Conservation (phyloP, 1,140 invertebrate genomes). For the Drosophila sp. region DNA sequence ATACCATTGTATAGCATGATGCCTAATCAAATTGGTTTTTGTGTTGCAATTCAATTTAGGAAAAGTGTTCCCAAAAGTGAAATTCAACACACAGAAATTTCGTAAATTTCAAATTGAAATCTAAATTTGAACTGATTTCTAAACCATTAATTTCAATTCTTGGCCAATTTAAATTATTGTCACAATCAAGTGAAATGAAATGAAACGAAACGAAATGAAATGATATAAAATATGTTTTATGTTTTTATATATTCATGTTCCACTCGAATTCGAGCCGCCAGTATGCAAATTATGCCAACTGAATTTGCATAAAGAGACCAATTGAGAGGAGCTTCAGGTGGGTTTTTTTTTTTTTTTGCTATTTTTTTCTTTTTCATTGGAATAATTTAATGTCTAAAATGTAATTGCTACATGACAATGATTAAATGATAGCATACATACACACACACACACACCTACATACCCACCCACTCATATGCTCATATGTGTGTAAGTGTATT, state of each 20-base stretch:
- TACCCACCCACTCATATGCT: conserved; percentile 13
- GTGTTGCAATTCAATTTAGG: not conserved
- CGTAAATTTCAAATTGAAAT: not conserved
- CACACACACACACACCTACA: conserved; percentile 6
- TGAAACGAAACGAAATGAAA: conserved; percentile 16
- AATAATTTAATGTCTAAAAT: conserved; percentile 67
- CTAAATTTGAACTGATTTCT: conserved; percentile 2
- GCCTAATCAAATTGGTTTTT: conserved; percentile 47
- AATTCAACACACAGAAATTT: not conserved
- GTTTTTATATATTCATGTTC: conserved; percentile 33
- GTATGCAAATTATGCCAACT: conserved; percentile 52
- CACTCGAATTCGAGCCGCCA: conserved; percentile 38
- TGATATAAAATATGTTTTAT: conserved; percentile 31
- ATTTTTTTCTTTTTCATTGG: conserved; percentile 5
- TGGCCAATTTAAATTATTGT: conserved; percentile 45
- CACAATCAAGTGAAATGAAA: conserved; percentile 11
- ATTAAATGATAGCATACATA: conserved; percentile 60
- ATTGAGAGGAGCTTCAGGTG: conserved; percentile 27
- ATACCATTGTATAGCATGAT: not conserved
- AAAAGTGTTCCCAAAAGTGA: not conserved
- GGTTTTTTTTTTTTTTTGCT: not conserved
- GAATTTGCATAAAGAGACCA: conserved; percentile 63
- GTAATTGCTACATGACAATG: conserved; percentile 68
- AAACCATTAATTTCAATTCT: conserved; percentile 7
- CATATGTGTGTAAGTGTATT: not conserved